Conservation (phyloP, 2,797 vertebrate species). For the Bryconaethiops microstoma region DNA sequence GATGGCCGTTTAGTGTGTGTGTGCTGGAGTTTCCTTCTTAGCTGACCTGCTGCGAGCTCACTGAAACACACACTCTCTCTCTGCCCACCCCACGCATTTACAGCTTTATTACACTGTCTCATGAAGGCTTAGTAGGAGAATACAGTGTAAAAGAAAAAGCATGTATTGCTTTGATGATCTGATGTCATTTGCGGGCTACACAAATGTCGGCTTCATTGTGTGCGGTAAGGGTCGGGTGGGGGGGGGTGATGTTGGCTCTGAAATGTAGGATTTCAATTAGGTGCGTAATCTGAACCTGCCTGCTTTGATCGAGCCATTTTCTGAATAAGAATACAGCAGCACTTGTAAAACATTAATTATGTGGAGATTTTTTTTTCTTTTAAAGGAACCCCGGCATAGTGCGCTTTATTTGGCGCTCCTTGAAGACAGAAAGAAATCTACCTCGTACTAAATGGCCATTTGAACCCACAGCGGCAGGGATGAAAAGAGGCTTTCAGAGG, state of each 20-base stretch:
- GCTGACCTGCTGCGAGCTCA: neutral
- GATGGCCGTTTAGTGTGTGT: slow-evolving; percentile 12
- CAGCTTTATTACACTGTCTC: slow-evolving; percentile 82
- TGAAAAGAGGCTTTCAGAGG: slow-evolving; percentile 62
- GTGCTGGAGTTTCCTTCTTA: slow-evolving; percentile 21
- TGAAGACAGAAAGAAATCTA: slow-evolving; percentile 72
- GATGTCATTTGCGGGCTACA: slow-evolving; percentile 78
- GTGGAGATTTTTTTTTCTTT: slow-evolving; percentile 63
- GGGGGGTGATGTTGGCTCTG: slow-evolving; percentile 66
- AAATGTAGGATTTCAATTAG: slow-evolving; percentile 84
- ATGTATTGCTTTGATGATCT: slow-evolving; percentile 79
- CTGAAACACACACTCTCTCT: slow-evolving; percentile 14
- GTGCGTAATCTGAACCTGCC: slow-evolving; percentile 80
- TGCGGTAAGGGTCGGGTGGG: slow-evolving; percentile 53
- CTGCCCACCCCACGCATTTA: slow-evolving; percentile 70
- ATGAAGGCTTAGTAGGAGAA: slow-evolving; percentile 79
- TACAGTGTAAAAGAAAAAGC: slow-evolving; percentile 71
- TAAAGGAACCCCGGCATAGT: slow-evolving; percentile 75
- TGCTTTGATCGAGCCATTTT: slow-evolving; percentile 78
- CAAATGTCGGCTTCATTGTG: slow-evolving; percentile 74
- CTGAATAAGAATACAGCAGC: slow-evolving; percentile 77
- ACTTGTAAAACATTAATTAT: slow-evolving; percentile 85
- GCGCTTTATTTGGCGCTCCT: slow-evolving; percentile 70
- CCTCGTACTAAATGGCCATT: slow-evolving; percentile 67
- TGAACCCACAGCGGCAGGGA: slow-evolving; percentile 67